phyloP scores from a whole-genome alignment of 2,113 vertebrate species.

The Prietella phreatophila region DNA sequence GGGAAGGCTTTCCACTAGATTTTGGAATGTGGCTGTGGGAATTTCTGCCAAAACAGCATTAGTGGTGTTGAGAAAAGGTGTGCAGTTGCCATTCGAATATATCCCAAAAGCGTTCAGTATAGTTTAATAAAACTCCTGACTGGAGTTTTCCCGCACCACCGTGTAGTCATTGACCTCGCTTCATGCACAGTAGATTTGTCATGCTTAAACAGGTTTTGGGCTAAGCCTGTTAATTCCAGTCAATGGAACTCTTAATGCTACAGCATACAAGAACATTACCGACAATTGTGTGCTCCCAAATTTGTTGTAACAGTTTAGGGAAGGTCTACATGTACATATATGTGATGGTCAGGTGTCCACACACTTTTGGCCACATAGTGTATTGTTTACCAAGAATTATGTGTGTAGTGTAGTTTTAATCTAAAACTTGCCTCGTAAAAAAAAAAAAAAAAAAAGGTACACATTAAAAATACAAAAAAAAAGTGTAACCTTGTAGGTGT shows the following conservation, averaged over 20 bases:
- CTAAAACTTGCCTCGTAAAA: neutral
- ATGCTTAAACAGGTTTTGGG: neutral
- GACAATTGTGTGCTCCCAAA: neutral
- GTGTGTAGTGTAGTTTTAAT: neutral
- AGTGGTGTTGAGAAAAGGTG: neutral
- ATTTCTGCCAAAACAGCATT: neutral
- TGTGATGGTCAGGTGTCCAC: neutral
- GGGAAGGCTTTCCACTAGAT: neutral
- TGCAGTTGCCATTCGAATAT: neutral
- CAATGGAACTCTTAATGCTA: neutral
- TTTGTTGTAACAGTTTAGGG: neutral
- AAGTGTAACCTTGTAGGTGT: neutral
- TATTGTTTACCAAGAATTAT: neutral
- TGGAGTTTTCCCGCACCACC: neutral
- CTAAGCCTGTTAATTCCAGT: neutral
- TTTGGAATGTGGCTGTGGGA: no score
- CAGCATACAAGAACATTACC: neutral
- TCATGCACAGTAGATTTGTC: neutral
- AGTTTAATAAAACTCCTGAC: neutral
- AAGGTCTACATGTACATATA: neutral
- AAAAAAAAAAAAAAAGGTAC: no score
- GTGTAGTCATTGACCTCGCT: neutral
- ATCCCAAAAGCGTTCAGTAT: neutral
- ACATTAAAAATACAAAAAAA: neutral
- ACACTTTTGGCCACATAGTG: neutral